Conservation (phyloP, 1,140 invertebrate genomes). For the Drosophila arawakana region DNA sequence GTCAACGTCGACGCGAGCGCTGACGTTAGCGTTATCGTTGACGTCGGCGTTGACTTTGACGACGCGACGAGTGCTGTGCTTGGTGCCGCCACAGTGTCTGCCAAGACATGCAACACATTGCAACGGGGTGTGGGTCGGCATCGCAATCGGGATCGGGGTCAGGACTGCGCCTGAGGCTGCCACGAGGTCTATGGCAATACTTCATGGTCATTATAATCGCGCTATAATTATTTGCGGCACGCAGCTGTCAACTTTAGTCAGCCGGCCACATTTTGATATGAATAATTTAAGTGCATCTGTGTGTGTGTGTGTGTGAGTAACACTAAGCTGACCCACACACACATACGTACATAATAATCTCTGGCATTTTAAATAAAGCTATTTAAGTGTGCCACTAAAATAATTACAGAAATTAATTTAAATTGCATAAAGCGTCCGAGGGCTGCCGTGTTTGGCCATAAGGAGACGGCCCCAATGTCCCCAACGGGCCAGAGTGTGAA, state of each 20-base stretch:
- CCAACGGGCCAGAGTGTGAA: conserved; percentile 41
- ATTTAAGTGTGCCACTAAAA: conserved; percentile 65
- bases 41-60: background rate
- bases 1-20: conserved; percentile 9
- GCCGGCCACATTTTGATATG: conserved; percentile 49
- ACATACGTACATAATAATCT: background rate
- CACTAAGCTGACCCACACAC: conserved; percentile 5
- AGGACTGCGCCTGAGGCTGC: background rate
- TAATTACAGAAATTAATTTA: conserved; percentile 81
- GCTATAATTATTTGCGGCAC: conserved; percentile 71
- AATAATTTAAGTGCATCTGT: conserved; percentile 68
- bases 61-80: background rate
- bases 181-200: conserved; percentile 16
- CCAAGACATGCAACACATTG: conserved; percentile 68
- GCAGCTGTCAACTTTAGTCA: conserved; percentile 71
- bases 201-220: conserved; percentile 65
- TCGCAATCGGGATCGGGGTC: background rate
- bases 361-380: conserved; percentile 56
- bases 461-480: conserved; percentile 21
- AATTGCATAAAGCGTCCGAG: conserved; percentile 66
- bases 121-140: conserved; percentile 22
- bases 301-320: conserved; percentile 52
- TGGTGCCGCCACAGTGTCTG: conserved; percentile 67
- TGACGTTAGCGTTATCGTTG: conserved; percentile 1
- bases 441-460: conserved; percentile 19